Evolutionary conservation across 2,797 vertebrate genomes (phyloP).

Genomic region (Sebastes aleutianus): DNA sequence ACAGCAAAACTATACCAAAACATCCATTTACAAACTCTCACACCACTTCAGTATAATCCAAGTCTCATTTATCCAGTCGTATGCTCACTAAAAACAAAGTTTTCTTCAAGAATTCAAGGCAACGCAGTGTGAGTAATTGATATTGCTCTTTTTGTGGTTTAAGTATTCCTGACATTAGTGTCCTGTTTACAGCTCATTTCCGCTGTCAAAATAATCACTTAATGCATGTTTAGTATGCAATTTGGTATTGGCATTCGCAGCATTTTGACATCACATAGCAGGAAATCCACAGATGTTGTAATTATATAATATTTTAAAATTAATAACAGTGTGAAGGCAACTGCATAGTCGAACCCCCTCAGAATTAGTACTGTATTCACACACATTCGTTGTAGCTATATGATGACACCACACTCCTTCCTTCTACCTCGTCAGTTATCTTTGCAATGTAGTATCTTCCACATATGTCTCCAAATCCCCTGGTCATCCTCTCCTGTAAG

Average conservation of each 20-base stretch:
- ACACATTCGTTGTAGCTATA: not conserved
- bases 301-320: not conserved
- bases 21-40: too few species aligned
- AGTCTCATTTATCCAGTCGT: too few species aligned
- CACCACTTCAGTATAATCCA: too few species aligned
- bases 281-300: not conserved
- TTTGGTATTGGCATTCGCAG: not conserved
- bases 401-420: not conserved
- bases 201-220: not conserved
- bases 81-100: too few species aligned
- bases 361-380: not conserved
- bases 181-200: not conserved
- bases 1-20: too few species aligned
- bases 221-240: not conserved
- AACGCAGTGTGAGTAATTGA: too few species aligned
- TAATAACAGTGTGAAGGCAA: not conserved
- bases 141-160: too few species aligned
- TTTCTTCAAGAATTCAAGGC: too few species aligned
- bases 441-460: not conserved
- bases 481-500: slow-evolving; percentile 33
- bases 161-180: not conserved
- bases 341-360: not conserved
- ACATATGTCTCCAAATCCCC: slow-evolving; percentile 9
- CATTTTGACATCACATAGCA: not conserved
- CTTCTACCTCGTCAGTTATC: not conserved